Evolutionary conservation across 2,113 vertebrate genomes (phyloP).

Genomic region (Myotis davidii): DNA sequence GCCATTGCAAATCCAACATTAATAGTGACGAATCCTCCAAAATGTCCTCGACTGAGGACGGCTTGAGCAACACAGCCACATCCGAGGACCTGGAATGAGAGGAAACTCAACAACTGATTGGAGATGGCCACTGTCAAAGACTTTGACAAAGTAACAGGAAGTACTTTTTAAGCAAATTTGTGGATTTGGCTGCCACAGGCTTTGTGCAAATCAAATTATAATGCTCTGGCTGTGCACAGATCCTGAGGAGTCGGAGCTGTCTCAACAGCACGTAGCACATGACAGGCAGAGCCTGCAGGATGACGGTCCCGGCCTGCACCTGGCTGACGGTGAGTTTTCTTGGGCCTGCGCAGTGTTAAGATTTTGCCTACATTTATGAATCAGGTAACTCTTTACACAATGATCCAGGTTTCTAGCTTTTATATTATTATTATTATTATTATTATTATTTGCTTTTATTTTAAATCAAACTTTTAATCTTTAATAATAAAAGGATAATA

Average conservation of each 20-base stretch:
- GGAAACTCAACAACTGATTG: neutral
- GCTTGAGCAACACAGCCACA: conserved; percentile 94
- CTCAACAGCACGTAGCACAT: neutral
- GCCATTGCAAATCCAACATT: conserved; percentile 92
- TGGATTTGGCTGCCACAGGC: neutral
- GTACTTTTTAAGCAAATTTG: neutral
- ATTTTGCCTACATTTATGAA: neutral
- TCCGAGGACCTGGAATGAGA: conserved; percentile 90
- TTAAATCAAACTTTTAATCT: neutral
- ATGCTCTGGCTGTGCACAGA: neutral
- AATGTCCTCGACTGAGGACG: conserved; percentile 90
- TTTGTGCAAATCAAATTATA: neutral
- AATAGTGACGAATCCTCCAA: conserved; percentile 88
- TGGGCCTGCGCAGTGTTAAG: neutral
- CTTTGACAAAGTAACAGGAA: neutral
- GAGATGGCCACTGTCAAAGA: neutral
- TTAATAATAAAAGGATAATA: no score
- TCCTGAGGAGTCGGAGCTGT: neutral
- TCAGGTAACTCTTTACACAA: neutral
- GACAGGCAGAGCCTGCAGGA: neutral
- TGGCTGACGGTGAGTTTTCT: neutral
- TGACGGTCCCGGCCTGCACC: neutral
- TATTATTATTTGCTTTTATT: no score
- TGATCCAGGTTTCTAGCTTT: neutral
- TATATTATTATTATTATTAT: neutral